A percentile compares a stretch with the other conserved stretches of the same genome.
These are phyloP conservation scores for Clarias batrachus DNA, from an alignment of 2,113 vertebrate genomes.

Conservation along the genomic window DNA sequence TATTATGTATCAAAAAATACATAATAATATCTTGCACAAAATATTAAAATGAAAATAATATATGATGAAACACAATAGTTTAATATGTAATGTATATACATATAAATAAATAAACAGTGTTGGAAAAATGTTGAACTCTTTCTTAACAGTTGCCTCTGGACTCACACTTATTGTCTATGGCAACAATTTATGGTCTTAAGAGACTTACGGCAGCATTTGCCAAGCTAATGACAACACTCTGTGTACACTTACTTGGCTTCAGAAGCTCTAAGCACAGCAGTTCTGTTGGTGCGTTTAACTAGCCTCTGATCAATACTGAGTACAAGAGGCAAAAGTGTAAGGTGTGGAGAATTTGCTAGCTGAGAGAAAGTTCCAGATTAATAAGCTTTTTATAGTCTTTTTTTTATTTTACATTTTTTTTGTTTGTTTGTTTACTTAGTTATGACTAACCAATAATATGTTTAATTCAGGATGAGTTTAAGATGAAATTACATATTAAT, in stretches of 20 bases:
- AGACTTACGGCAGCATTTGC: conserved; percentile 37
- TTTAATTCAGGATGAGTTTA: no score
- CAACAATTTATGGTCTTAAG: conserved; percentile 24
- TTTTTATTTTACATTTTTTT: background rate
- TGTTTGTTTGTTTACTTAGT: background rate
- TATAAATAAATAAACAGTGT: background rate
- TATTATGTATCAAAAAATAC: no score
- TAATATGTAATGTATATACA: background rate
- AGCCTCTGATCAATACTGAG: conserved; percentile 46
- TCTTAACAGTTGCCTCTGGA: background rate
- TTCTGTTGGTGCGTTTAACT: conserved; percentile 41
- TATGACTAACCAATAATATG: no score
- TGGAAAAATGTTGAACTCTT: background rate
- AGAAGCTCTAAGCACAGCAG: conserved; percentile 46
- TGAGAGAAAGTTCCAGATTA: conserved; percentile 4
- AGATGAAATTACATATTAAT: no score
- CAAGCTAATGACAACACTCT: conserved; percentile 39
- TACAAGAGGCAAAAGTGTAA: conserved; percentile 23
- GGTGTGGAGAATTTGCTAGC: conserved; percentile 3
- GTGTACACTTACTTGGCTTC: conserved; percentile 32
- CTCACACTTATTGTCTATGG: conserved; percentile 13
- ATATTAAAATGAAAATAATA: no score
- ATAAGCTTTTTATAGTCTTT: background rate
- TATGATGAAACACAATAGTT: no score
- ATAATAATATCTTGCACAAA: no score